A percentile compares a stretch with the other conserved stretches of the same genome.
phyloP scores from a whole-genome alignment of 2,113 vertebrate genomes.

The Oncorhynchus gorbuscha region DNA sequence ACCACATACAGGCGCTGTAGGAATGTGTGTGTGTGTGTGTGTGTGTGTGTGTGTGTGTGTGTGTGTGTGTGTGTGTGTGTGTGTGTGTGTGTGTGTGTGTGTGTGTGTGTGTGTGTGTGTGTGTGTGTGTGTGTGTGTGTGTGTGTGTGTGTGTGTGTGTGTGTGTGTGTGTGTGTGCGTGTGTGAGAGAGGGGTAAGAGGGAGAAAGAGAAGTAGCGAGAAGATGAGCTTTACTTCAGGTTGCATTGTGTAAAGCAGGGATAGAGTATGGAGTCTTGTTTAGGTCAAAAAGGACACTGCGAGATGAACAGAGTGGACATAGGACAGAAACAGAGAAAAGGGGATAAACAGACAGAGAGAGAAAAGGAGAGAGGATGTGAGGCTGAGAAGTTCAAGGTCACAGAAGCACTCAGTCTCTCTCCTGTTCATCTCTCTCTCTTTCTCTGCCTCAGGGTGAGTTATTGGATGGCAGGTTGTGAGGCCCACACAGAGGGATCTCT shows the following conservation, averaged over 20 bases:
- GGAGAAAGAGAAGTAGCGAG: background rate
- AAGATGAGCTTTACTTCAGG: background rate
- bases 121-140: too few species aligned
- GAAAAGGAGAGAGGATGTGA: background rate
- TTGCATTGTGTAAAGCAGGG: too few species aligned
- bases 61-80: too few species aligned
- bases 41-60: too few species aligned
- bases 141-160: too few species aligned
- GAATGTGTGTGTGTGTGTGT: background rate
- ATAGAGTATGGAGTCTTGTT: too few species aligned
- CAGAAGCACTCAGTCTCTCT: too few species aligned
- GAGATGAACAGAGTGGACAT: too few species aligned
- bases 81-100: background rate
- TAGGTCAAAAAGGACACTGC: too few species aligned
- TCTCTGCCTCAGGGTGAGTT: background rate
- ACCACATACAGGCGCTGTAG: conserved; percentile 3
- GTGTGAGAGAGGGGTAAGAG: background rate
- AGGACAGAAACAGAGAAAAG: background rate
- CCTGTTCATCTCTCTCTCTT: too few species aligned
- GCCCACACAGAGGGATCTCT: background rate
- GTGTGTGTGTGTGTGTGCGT: background rate
- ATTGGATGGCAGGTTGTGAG: background rate
- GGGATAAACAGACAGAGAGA: background rate
- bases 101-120: background rate
- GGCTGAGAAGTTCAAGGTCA: too few species aligned